phyloP scores from a whole-genome alignment of 2,113 vertebrate species.

The Oryctolagus cuniculus region DNA sequence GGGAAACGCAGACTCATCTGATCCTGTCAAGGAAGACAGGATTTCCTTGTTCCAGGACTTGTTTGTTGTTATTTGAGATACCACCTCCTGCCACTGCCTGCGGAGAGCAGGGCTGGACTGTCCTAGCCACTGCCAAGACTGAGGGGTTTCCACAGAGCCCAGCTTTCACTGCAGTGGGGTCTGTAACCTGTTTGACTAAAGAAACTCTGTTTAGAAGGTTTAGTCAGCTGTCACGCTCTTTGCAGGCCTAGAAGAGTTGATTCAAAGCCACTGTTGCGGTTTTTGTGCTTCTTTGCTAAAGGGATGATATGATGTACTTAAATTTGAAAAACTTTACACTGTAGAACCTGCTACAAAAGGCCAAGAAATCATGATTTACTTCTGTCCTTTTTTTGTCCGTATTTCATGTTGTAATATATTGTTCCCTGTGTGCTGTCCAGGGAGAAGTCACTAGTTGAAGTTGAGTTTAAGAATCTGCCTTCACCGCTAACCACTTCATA shows the following conservation, averaged over 20 bases:
- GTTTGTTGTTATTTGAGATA: conserved; percentile 30
- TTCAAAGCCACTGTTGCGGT: not conserved
- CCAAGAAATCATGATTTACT: not conserved
- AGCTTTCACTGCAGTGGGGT: not conserved
- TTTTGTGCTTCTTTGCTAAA: conserved; percentile 34
- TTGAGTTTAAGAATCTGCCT: not conserved
- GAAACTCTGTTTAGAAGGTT: not conserved
- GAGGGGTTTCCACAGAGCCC: not conserved
- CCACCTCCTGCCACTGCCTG: not conserved
- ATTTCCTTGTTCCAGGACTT: conserved; percentile 26
- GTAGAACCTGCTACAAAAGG: not conserved
- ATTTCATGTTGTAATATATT: not conserved
- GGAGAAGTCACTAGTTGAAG: not conserved
- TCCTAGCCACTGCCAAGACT: not conserved
- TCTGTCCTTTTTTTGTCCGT: not conserved
- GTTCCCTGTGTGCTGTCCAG: not conserved
- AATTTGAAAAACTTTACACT: not conserved
- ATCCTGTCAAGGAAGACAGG: not conserved
- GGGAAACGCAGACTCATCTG: not conserved
- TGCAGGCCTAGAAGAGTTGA: not conserved
- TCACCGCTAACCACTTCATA: not conserved
- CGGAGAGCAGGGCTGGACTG: not conserved
- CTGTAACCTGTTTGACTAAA: not conserved
- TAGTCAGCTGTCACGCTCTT: not conserved
- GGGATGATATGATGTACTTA: not conserved